Base-by-base conservation (phyloP, 2,113 vertebrate genomes). In the Rynchops niger region DNA sequence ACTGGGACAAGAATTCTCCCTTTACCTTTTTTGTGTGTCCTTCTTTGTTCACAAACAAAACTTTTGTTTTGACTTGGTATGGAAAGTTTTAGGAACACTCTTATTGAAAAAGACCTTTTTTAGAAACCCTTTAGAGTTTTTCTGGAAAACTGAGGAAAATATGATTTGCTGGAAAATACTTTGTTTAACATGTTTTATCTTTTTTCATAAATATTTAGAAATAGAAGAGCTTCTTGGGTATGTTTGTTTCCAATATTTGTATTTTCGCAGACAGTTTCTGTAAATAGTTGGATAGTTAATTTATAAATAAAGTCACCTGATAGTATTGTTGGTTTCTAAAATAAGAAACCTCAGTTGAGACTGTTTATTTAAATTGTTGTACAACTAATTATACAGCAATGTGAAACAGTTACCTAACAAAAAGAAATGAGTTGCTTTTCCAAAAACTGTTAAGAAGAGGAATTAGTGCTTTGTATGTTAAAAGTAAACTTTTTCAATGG, bases 281-380 rank as follows among this genome's bases (percentile, higher is more conserved):
- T 90, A 95, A 95, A 91, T 49, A 86, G 27, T 73, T 88, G 19
- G 67, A 66, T 62, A 25, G 34, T 62, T 91, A 47, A 70, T 94
- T 95, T 93, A 81, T 77, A 95, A 95, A 91, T 66, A 84, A 86
- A 82, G 43, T 66, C 69, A 91, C 38, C 32, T 94, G 77, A 55
- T 59, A 63, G 4, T 74, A 69, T 47, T 82, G 50, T 72, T 94
- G 6, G n/a, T 82, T 94, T 96, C 89, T 94, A 96, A 93, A 95
- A 91, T 65, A 87, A 88, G 91, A 91, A 91, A 52, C 15, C 32
- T 72, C 23, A 23, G 22, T 43, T 3, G 6, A 79, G 38, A 76
- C 26, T 52, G 23, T 88, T 95, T 95, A 82, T 88, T 91, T 94
- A 82, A 93, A 61, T 27, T 86, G 15, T 58, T 38, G 11, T 67